Evolutionary conservation across 2,797 vertebrate genomes (phyloP).

Genomic region (Phoeniculus purpureus): DNA sequence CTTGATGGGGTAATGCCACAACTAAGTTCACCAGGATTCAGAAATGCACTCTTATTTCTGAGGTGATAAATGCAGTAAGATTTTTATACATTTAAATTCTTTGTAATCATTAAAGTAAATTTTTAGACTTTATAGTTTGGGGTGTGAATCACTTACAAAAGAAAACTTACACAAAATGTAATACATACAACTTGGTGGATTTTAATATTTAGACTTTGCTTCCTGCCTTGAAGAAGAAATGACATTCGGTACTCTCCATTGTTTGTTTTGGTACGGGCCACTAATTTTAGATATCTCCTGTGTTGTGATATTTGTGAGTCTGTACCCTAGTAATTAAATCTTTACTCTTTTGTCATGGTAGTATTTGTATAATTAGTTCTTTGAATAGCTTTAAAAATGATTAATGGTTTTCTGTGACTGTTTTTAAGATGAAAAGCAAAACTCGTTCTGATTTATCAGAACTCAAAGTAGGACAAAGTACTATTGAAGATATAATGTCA

Average conservation of each 20-base stretch:
- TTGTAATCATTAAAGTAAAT: no score
- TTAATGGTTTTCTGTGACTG: background rate
- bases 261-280: background rate
- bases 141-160: background rate
- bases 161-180: background rate
- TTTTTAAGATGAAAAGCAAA: constrained; percentile 89
- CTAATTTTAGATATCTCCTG: background rate
- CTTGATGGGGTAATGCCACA: background rate
- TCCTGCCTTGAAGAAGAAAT: background rate
- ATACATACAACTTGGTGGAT: background rate
- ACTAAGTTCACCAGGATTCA: background rate
- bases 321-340: background rate
- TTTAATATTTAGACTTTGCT: background rate
- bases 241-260: background rate
- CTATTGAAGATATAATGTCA: constrained; percentile 93
- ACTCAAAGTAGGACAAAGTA: constrained; percentile 81
- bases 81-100: background rate
- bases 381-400: constrained; percentile 9
- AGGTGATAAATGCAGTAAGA: background rate
- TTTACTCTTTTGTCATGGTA: background rate
- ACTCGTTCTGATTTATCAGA: constrained; percentile 84
- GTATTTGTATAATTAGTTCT: background rate
- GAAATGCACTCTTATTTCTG: background rate
- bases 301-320: background rate
- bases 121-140: background rate